These are phyloP conservation scores for Amphipoea lucens DNA, from an alignment of 2,888 invertebrate species.

Conservation along the genomic window DNA sequence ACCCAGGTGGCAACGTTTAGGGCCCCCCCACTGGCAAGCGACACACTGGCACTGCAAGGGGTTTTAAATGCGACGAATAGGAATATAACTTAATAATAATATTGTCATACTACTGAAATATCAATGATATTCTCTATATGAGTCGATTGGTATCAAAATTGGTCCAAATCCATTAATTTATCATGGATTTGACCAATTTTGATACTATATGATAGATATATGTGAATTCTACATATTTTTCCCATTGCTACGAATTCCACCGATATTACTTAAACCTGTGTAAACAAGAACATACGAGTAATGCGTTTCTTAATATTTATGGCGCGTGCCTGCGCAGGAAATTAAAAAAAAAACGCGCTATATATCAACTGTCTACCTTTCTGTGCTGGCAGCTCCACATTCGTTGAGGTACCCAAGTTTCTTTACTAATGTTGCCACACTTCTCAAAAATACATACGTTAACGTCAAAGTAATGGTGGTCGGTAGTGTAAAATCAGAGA, in stretches of 20 bases:
- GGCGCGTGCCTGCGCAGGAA: constrained; percentile 28
- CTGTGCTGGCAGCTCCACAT: background rate
- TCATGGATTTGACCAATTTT: too few species aligned
- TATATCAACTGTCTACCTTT: constrained; percentile 35
- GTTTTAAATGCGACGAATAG: too few species aligned
- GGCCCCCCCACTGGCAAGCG: too few species aligned
- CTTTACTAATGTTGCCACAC: background rate
- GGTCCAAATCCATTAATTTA: too few species aligned
- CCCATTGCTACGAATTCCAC: background rate
- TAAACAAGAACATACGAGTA: background rate
- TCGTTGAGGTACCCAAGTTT: background rate
- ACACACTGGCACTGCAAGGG: too few species aligned
- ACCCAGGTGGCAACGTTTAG: too few species aligned
- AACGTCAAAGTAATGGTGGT: background rate
- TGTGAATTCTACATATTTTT: background rate
- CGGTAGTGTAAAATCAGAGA: background rate
- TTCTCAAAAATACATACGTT: constrained; percentile 5
- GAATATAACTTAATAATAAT: too few species aligned
- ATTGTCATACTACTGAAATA: too few species aligned
- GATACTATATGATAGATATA: too few species aligned
- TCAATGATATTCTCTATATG: too few species aligned
- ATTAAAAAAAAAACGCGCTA: constrained; percentile 45
- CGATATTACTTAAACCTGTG: background rate
- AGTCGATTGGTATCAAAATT: too few species aligned
- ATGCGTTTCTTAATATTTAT: constrained; percentile 5